A percentile compares a stretch with the other conserved stretches of the same genome.
phyloP scores from a whole-genome alignment of 2,113 vertebrate species.

The Galemys pyrenaicus region DNA sequence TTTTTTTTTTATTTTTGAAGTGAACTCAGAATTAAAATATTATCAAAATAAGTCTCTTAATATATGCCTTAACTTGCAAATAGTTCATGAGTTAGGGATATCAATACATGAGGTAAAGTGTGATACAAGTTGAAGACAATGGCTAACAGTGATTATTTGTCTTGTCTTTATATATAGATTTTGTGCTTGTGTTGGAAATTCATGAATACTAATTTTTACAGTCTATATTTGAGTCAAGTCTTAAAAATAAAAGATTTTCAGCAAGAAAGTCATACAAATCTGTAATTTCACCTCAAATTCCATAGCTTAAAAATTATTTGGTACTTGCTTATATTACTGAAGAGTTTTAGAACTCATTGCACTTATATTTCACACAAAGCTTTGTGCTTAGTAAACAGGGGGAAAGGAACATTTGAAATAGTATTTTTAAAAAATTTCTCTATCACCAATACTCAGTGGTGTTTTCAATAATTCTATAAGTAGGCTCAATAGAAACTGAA shows the following conservation, averaged over 20 bases:
- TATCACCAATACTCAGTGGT: background rate
- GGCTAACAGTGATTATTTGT: background rate
- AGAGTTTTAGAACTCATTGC: background rate
- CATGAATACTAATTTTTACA: background rate
- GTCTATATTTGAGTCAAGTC: slow-evolving; percentile 40
- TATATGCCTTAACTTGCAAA: slow-evolving; percentile 9
- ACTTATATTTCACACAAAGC: slow-evolving; percentile 3
- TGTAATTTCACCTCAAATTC: background rate
- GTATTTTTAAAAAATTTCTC: slow-evolving; percentile 34
- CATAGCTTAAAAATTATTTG: slow-evolving; percentile 34
- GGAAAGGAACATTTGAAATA: background rate
- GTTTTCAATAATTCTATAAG: background rate
- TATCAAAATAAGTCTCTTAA: background rate
- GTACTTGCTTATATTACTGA: slow-evolving; percentile 10
- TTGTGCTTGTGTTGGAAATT: accelerated
- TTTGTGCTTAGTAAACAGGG: background rate
- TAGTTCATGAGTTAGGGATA: background rate
- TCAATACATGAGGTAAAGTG: background rate
- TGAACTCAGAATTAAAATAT: background rate
- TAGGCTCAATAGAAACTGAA: background rate
- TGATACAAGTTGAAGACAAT: background rate
- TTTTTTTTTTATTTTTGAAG: background rate
- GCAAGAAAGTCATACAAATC: background rate
- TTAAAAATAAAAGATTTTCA: slow-evolving; percentile 51
- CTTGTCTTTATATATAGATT: background rate